A percentile compares a stretch with the other conserved stretches of the same genome.
These are phyloP conservation scores for Brachypodius melanocephalos DNA, from an alignment of 2,113 vertebrate genomes.

Conservation along the genomic window DNA sequence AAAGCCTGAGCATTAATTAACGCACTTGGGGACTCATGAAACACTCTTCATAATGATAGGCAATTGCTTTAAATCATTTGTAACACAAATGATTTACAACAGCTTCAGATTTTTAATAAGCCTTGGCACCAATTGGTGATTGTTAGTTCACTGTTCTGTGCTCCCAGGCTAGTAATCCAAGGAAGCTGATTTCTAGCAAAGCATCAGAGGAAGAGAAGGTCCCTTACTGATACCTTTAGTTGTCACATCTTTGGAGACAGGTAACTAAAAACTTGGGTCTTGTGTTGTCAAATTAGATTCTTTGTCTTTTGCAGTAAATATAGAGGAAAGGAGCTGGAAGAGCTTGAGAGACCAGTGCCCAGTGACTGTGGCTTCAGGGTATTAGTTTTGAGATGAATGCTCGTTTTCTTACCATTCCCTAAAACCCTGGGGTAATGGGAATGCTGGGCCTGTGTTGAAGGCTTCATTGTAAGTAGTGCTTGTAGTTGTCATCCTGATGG, in stretches of 20 bases:
- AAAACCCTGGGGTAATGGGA: neutral
- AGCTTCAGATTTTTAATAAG: slow-evolving; percentile 39
- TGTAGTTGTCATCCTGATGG: neutral
- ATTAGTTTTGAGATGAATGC: neutral
- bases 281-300: neutral
- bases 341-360: neutral
- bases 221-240: neutral
- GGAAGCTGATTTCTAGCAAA: slow-evolving; percentile 1
- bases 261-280: neutral
- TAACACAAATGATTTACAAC: slow-evolving; percentile 27
- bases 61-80: slow-evolving; percentile 51
- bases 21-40: slow-evolving; percentile 2
- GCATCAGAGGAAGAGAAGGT: neutral
- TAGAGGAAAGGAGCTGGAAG: neutral
- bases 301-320: neutral
- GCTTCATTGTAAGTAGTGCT: neutral
- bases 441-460: neutral
- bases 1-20: slow-evolving; percentile 51
- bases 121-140: neutral
- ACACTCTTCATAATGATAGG: slow-evolving; percentile 42
- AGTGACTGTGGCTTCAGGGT: neutral
- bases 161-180: neutral
- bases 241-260: neutral
- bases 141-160: neutral
- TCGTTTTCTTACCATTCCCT: neutral